These are phyloP conservation scores for Trichonephila inaurata DNA, from an alignment of 1,140 invertebrate species.

Conservation along the genomic window DNA sequence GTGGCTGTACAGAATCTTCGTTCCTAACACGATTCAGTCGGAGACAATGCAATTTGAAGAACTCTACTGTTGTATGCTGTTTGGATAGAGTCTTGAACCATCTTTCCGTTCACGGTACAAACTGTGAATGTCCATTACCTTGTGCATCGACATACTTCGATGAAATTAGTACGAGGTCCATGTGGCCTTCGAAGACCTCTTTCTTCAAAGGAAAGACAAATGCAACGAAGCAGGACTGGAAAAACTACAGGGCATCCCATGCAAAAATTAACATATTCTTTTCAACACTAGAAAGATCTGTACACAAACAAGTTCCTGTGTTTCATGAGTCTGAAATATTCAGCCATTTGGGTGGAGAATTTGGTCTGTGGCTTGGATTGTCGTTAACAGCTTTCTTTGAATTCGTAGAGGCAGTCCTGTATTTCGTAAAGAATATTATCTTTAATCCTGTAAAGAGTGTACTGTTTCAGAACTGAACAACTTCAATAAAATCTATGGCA, in stretches of 20 bases:
- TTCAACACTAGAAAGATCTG: background rate
- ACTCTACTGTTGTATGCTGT: conserved; percentile 15
- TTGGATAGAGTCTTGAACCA: conserved; percentile 4
- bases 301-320: background rate
- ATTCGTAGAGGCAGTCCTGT: conserved; percentile 1
- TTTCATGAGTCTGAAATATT: conserved; percentile 55
- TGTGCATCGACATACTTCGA: background rate
- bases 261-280: conserved; percentile 15
- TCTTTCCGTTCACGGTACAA: background rate
- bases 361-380: conserved; percentile 50
- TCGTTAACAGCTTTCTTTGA: conserved; percentile 28
- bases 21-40: background rate
- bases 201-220: background rate
- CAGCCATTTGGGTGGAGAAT: conserved; percentile 45
- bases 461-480: background rate
- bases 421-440: background rate
- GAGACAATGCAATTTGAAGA: background rate
- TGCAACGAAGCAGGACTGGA: background rate
- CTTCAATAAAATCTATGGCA: too few species aligned
- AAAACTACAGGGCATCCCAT: background rate
- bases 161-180: background rate
- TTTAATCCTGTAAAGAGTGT: background rate
- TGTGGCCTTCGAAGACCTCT: conserved; percentile 8
- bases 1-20: conserved; percentile 41
- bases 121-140: conserved; percentile 3